These are phyloP conservation scores for Nestor notabilis DNA, from an alignment of 2,113 vertebrate species.

Conservation along the genomic window DNA sequence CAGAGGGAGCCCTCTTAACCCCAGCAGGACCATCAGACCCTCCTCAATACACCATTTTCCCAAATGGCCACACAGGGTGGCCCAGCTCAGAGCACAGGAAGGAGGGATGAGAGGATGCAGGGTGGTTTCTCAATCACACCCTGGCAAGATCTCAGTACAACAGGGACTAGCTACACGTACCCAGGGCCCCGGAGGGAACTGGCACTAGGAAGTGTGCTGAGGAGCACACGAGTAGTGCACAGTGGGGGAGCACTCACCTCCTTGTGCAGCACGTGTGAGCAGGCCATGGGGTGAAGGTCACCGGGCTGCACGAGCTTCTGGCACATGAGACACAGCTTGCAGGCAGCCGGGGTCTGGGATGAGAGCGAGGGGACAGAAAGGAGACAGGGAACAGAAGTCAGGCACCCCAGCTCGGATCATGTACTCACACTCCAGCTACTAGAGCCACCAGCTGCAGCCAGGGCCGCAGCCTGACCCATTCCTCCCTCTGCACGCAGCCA, in stretches of 20 bases:
- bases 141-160: not conserved
- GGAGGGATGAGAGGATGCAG: not conserved
- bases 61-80: rapidly evolving
- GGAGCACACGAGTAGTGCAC: not conserved
- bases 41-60: not conserved
- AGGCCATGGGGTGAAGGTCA: constrained; percentile 85
- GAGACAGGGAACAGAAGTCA: not conserved
- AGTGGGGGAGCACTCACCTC: constrained; percentile 72
- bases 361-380: not conserved
- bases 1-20: not conserved
- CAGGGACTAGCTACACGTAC: not conserved
- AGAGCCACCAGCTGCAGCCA: not conserved
- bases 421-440: rapidly evolving
- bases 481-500: not conserved
- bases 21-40: not conserved
- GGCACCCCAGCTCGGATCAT: not conserved
- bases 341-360: constrained; percentile 52
- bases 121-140: not conserved
- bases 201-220: rapidly evolving
- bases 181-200: no score
- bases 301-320: constrained; percentile 85
- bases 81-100: not conserved
- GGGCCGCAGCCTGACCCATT: rapidly evolving
- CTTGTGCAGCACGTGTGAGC: constrained; percentile 85
- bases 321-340: constrained; percentile 90